Conservation (phyloP, 2,797 vertebrate genomes). For the Cyclura pinguis region DNA sequence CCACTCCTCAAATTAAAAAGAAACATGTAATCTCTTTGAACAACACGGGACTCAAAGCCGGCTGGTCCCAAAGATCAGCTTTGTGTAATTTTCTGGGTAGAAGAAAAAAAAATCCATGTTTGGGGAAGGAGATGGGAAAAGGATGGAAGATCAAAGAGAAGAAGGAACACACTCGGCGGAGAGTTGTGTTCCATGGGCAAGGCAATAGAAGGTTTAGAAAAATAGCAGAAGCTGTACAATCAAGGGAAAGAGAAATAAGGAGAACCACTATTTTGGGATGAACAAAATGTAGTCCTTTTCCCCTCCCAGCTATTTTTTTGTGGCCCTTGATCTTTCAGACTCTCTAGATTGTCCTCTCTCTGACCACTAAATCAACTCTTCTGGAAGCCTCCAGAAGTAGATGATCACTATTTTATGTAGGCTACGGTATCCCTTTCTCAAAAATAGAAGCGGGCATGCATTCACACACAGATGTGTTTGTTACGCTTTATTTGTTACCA, state of each 20-base stretch:
- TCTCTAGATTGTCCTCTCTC: too few relatives aligned
- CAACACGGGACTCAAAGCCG: background rate
- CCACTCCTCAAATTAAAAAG: background rate
- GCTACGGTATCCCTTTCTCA: too few relatives aligned
- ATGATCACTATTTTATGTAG: too few relatives aligned
- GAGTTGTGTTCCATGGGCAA: background rate
- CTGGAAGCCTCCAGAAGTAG: too few relatives aligned
- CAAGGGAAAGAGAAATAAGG: background rate
- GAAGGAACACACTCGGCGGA: background rate
- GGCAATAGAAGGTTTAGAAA: background rate
- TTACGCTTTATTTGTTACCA: too few relatives aligned
- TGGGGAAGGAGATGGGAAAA: background rate
- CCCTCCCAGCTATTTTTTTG: too few relatives aligned
- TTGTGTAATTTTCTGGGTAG: background rate
- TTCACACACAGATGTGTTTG: too few relatives aligned
- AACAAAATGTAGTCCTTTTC: background rate
- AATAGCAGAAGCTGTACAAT: background rate
- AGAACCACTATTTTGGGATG: background rate
- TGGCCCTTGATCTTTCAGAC: too few relatives aligned
- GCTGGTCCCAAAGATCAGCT: background rate
- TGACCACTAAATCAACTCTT: too few relatives aligned
- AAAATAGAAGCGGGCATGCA: too few relatives aligned
- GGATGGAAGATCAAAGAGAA: background rate
- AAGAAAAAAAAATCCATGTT: background rate
- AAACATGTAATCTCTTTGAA: conserved; percentile 9